Evolutionary conservation across 2,797 vertebrate species (phyloP).

Genomic region (Platalea minor): DNA sequence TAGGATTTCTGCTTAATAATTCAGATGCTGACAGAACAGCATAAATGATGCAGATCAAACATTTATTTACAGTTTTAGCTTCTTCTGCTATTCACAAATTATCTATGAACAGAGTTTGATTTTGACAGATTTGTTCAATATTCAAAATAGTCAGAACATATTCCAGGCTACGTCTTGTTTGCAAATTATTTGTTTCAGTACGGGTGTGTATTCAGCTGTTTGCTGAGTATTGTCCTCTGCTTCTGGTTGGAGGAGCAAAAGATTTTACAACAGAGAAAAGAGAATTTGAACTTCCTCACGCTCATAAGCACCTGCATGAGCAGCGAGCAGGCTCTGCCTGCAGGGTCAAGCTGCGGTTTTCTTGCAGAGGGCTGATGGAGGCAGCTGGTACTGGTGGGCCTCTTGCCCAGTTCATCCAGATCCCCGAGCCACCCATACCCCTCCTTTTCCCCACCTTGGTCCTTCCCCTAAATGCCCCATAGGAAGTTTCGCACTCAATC

Average conservation of each 20-base stretch:
- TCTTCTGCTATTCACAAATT: slow-evolving; percentile 12
- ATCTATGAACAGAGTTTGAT: slow-evolving; percentile 22
- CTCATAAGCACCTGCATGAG: not conserved
- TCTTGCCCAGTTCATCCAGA: not conserved
- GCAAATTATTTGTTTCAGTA: slow-evolving; percentile 9
- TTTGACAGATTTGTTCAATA: slow-evolving; percentile 50
- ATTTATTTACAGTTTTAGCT: slow-evolving; percentile 26
- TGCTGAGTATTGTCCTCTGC: not conserved
- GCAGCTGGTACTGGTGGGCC: rapidly evolving
- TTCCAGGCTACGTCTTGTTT: slow-evolving; percentile 13
- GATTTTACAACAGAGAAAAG: not conserved
- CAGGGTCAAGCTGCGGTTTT: not conserved
- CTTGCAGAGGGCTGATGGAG: not conserved
- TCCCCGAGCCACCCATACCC: rapidly evolving
- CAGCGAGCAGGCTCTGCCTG: not conserved
- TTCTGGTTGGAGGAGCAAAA: not conserved
- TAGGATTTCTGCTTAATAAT: slow-evolving; percentile 1
- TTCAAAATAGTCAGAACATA: slow-evolving; percentile 5
- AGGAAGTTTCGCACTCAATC: not conserved
- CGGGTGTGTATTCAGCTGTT: not conserved
- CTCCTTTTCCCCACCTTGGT: not conserved
- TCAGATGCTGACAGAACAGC: not conserved
- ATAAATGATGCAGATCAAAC: slow-evolving; percentile 13
- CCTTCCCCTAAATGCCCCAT: not conserved
- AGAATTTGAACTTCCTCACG: not conserved